These are phyloP conservation scores for Cichladusa arquata DNA, from an alignment of 2,113 vertebrate genomes.

Conservation along the genomic window DNA sequence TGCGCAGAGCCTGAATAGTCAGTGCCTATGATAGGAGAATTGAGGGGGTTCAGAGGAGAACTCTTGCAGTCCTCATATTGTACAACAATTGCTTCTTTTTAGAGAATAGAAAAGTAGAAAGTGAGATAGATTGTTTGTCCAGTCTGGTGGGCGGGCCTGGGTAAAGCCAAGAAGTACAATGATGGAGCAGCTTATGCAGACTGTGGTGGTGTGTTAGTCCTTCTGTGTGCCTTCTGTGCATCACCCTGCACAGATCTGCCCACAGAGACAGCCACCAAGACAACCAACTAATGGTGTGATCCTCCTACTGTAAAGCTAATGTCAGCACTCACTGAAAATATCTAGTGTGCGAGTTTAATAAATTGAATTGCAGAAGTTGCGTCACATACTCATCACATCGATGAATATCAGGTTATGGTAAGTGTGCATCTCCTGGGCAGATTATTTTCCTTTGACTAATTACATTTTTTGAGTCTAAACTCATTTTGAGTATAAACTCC, in stretches of 20 bases:
- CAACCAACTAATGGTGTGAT: background rate
- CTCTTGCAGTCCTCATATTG: background rate
- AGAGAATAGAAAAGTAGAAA: background rate
- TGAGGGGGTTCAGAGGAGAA: background rate
- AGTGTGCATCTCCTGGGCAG: background rate
- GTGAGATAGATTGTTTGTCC: background rate
- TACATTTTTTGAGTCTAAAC: background rate
- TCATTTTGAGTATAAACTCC: background rate
- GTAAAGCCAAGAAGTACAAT: background rate
- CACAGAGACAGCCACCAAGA: background rate
- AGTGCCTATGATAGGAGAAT: background rate
- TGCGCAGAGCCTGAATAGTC: background rate
- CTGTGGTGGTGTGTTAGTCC: background rate
- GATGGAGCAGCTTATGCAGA: background rate
- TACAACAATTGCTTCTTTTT: background rate
- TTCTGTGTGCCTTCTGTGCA: background rate
- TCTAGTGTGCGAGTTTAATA: background rate
- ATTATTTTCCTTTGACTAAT: background rate
- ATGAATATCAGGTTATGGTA: background rate
- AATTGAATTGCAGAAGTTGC: background rate
- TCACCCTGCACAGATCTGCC: background rate
- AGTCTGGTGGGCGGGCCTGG: fast-evolving
- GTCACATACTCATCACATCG: background rate
- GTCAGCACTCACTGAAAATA: background rate
- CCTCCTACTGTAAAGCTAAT: background rate